A percentile compares a stretch with the other conserved stretches of the same genome.
These are phyloP conservation scores for Nomada flava DNA, from an alignment of 2,888 invertebrate genomes.

Conservation along the genomic window DNA sequence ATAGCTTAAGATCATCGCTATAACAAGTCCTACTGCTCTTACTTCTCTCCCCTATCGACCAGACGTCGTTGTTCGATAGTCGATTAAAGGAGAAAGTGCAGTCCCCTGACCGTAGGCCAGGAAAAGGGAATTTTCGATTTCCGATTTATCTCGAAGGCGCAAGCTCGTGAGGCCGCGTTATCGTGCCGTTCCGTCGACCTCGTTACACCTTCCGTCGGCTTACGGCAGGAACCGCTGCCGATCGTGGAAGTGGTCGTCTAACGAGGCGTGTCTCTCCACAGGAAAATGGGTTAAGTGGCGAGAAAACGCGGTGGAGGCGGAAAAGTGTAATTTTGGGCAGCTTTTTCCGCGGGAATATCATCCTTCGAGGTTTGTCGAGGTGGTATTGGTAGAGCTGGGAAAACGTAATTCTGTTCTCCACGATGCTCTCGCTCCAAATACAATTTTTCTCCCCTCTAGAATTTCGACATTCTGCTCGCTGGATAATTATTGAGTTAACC, in stretches of 20 bases:
- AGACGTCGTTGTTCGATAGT: constrained; percentile 32
- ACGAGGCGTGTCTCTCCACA: constrained; percentile 54
- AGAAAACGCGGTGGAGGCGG: constrained; percentile 48
- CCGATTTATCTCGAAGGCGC: constrained; percentile 53
- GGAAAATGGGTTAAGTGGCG: constrained; percentile 57
- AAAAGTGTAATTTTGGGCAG: constrained; percentile 56
- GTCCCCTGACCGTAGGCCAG: constrained; percentile 48
- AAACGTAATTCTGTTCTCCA: constrained; percentile 30
- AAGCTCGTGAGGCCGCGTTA: constrained; percentile 42
- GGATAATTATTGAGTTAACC: constrained; percentile 6
- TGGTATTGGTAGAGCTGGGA: constrained; percentile 27
- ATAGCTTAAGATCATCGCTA: background rate
- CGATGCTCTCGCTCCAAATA: constrained; percentile 10
- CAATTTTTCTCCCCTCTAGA: background rate
- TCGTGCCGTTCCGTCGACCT: constrained; percentile 47
- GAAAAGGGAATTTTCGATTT: constrained; percentile 61
- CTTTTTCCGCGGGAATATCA: constrained; percentile 45
- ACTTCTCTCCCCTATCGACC: background rate
- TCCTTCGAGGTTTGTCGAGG: constrained; percentile 20
- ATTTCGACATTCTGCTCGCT: too few species aligned
- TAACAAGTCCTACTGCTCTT: background rate
- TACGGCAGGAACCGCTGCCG: constrained; percentile 40
- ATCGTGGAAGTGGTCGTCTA: constrained; percentile 50
- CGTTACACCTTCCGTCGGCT: constrained; percentile 49
- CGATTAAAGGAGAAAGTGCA: constrained; percentile 65